Conservation (phyloP, 1,140 invertebrate species). For the Drosophila grimshawi region DNA sequence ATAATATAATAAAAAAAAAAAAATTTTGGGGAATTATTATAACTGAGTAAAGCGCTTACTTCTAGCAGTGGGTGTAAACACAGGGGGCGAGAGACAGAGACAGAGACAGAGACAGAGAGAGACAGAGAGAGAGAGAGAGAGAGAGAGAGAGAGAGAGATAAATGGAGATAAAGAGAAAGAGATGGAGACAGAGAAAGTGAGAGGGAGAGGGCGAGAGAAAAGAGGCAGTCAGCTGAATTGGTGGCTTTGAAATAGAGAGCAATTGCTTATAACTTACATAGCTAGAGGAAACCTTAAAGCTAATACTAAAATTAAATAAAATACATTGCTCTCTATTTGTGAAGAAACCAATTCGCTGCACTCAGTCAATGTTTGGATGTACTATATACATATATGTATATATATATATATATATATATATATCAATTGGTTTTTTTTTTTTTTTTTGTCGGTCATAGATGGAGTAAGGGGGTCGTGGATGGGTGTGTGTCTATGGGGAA, state of each 20-base stretch:
- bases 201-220: not conserved
- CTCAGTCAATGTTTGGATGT: not conserved
- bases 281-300: conserved; percentile 10
- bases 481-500: not conserved
- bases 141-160: not conserved
- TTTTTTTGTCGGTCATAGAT: no score
- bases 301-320: conserved; percentile 6
- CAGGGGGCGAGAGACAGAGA: not conserved
- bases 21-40: not conserved
- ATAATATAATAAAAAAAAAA: conserved; percentile 19
- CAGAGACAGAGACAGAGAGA: conserved; percentile 2
- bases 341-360: not conserved
- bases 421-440: not conserved
- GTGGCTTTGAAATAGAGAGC: conserved; percentile 3
- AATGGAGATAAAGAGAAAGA: not conserved
- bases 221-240: conserved; percentile 8
- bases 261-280: conserved; percentile 1
- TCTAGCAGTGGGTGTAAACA: not conserved
- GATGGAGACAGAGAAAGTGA: conserved; percentile 4
- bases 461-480: no score
- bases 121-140: not conserved
- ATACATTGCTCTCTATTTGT: conserved; percentile 9
- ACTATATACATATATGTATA: not conserved
- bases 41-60: conserved; percentile 16
- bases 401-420: not conserved